Percentiles rank a stretch among this genome's conserved stretches.
phyloP scores from a whole-genome alignment of 1,140 invertebrate genomes.

The Trichogramma pretiosum region DNA sequence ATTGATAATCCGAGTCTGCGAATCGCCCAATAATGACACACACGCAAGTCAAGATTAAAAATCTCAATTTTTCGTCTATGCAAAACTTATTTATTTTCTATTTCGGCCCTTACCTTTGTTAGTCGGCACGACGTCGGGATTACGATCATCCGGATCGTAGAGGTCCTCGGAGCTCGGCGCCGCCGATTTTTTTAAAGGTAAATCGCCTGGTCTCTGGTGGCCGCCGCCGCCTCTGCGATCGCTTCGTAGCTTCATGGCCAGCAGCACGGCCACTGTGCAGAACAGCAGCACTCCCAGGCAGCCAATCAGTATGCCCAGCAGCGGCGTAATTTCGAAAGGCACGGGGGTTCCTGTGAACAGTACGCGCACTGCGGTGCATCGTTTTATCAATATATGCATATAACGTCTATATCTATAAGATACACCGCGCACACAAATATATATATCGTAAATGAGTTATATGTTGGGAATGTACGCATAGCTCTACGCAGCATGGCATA shows the following conservation, averaged over 20 bases:
- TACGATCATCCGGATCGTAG: slow-evolving; percentile 67
- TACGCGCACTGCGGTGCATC: slow-evolving; percentile 31
- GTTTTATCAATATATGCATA: too few species aligned
- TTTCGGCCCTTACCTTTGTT: slow-evolving; percentile 82
- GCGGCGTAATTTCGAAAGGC: slow-evolving; percentile 62
- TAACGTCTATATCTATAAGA: too few species aligned
- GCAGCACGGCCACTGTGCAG: slow-evolving; percentile 60
- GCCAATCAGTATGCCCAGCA: slow-evolving; percentile 65
- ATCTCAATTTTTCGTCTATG: too few species aligned
- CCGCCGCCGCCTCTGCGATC: slow-evolving; percentile 45
- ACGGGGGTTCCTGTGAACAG: slow-evolving; percentile 51
- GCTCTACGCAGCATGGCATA: too few species aligned
- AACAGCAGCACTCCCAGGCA: slow-evolving; percentile 60
- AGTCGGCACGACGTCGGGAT: slow-evolving; percentile 76
- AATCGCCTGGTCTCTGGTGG: slow-evolving; percentile 54
- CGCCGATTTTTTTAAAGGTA: slow-evolving; percentile 59
- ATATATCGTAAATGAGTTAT: too few species aligned
- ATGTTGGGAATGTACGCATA: too few species aligned
- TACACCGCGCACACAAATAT: too few species aligned
- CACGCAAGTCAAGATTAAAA: background rate
- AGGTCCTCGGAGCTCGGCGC: slow-evolving; percentile 60
- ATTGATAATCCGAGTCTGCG: slow-evolving; percentile 57
- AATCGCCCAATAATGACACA: slow-evolving; percentile 1
- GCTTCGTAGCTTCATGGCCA: slow-evolving; percentile 57
- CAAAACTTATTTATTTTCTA: too few species aligned